Conservation (phyloP, 1,140 invertebrate species). For the Drosophila elegans region DNA sequence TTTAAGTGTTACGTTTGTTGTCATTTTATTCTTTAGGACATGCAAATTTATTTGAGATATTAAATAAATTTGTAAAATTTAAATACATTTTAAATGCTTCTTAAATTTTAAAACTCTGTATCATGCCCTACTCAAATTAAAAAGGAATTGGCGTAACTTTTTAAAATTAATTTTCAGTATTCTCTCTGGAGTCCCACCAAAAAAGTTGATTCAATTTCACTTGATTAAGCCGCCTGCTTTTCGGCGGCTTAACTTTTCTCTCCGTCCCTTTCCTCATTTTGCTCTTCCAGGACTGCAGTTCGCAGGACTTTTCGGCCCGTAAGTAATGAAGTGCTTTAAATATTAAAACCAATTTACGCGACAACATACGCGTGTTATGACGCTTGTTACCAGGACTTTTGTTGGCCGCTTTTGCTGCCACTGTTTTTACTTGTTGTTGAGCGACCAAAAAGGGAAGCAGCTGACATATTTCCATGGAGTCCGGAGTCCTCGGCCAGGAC, state of each 20-base stretch:
- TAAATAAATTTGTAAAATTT: too few relatives aligned
- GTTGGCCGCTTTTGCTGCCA: slow-evolving; percentile 34
- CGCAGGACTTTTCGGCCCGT: slow-evolving; percentile 7
- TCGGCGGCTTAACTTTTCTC: slow-evolving; percentile 23
- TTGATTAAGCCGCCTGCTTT: slow-evolving; percentile 60
- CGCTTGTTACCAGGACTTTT: slow-evolving; percentile 67
- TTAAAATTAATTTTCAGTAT: slow-evolving; percentile 19
- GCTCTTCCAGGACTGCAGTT: neutral
- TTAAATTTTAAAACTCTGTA: neutral
- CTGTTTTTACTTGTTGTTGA: slow-evolving; percentile 31
- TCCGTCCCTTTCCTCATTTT: neutral
- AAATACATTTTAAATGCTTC: too few relatives aligned
- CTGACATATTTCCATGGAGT: slow-evolving; percentile 75
- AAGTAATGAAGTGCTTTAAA: slow-evolving; percentile 81
- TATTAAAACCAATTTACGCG: slow-evolving; percentile 83
- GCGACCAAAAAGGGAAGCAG: slow-evolving; percentile 49
- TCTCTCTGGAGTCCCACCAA: neutral
- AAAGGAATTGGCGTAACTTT: neutral
- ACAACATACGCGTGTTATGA: slow-evolving; percentile 81
- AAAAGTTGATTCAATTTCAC: slow-evolving; percentile 57
- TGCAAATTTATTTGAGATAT: too few relatives aligned
- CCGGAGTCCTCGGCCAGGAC: slow-evolving; percentile 33
- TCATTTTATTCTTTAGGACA: too few relatives aligned
- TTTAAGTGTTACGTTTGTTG: too few relatives aligned
- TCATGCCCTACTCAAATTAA: neutral